Conservation (phyloP, 2,797 vertebrate species). For the Sebastolobus altivelis region DNA sequence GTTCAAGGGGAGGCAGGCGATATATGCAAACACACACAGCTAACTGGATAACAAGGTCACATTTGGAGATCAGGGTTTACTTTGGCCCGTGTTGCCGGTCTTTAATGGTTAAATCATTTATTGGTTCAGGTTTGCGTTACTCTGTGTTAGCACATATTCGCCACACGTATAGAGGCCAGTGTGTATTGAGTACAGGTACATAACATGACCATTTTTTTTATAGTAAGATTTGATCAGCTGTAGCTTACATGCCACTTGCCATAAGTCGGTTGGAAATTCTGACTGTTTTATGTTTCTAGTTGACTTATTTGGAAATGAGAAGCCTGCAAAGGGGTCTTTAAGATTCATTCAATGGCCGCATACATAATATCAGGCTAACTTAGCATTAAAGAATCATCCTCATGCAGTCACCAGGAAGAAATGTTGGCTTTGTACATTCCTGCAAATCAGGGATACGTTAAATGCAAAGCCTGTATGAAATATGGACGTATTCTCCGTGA, state of each 20-base stretch:
- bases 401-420: too few species aligned
- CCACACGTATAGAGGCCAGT: not conserved
- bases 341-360: not conserved
- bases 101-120: constrained; percentile 73
- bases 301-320: not conserved
- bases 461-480: too few species aligned
- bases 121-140: constrained; percentile 68
- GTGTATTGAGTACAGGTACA: not conserved
- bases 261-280: not conserved
- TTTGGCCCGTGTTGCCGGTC: constrained; percentile 46
- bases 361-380: too few species aligned
- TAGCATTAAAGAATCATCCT: too few species aligned
- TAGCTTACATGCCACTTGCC: not conserved
- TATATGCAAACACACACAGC: constrained; percentile 22
- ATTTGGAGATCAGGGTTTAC: constrained; percentile 54
- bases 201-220: not conserved
- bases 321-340: not conserved
- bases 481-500: too few species aligned
- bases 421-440: too few species aligned
- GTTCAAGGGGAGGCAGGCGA: constrained; percentile 43
- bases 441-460: too few species aligned
- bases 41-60: constrained; percentile 44
- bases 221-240: not conserved
- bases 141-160: constrained; percentile 39
- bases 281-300: not conserved